Base-by-base conservation (phyloP, 2,113 vertebrate species). In the Carassius auratus region DNA sequence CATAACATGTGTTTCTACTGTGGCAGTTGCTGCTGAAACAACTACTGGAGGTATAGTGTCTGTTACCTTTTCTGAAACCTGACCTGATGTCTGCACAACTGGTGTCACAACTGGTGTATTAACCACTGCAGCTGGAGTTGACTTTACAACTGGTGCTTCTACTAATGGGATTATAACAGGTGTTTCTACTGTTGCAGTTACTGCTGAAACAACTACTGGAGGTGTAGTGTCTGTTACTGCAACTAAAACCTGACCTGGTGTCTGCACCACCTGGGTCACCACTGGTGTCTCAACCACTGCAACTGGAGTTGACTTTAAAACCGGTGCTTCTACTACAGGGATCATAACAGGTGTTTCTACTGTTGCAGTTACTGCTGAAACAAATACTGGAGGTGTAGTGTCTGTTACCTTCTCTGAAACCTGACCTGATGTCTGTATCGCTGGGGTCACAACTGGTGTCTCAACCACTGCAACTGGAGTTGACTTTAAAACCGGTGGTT, bases 311-410 rank as follows among this genome's bases (percentile, higher is more conserved):
- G 68, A 42, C 69, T 19, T 71, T 68, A 61, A 23, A 38, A 80
- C 82, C 61, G 62, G 83, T 89, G 62, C 57, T 64, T 87, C 88
- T 19, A 81, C 82, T 84, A 61, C 83, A 90, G 78, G 52, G 50
- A 36, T 30, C 26, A 36, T 14, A 30, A 69, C 30, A 33, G 86
- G 86, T 33, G 52, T 36, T 14, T 13, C 82, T 23, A 38, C 55
- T 42, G 64, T 23, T 30, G 68, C 38, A 30, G n/a, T 3, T 1
- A 75, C 68, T 42, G 55, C 48, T 75, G 30, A 74, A 14, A 57
- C 55, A 38, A 73, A 5, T 84, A 74, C 21, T 59, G 50, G 19
- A 13, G 17, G 66, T 69, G 15, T 1, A 69, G 66, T 15, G 2
- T 69, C 66, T 69, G 26, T 69, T 14, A 69, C 66, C 0, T 6